A percentile compares a stretch with the other conserved stretches of the same genome.
These are phyloP conservation scores for Oplegnathus fasciatus DNA, from an alignment of 2,113 vertebrate species.

Conservation along the genomic window DNA sequence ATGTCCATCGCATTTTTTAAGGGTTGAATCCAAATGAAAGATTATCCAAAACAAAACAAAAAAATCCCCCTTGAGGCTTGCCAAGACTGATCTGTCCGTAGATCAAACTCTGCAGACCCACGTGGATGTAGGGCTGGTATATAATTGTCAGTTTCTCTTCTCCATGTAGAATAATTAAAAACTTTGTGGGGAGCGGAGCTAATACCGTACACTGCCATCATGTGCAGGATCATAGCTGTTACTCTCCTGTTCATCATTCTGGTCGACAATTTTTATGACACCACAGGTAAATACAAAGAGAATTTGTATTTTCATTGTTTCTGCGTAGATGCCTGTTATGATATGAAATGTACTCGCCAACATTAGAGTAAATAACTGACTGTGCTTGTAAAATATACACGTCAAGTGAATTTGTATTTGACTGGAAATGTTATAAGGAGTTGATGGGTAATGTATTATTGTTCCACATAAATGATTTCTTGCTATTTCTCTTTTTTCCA, in stretches of 20 bases:
- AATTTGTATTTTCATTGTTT: background rate
- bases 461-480: slow-evolving; percentile 16
- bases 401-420: background rate
- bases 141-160: background rate
- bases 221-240: slow-evolving; percentile 64
- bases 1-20: slow-evolving; percentile 36
- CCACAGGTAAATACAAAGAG: slow-evolving; percentile 58
- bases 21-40: slow-evolving; percentile 20
- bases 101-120: background rate
- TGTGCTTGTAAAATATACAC: background rate
- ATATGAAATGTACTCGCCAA: background rate
- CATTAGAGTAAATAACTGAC: background rate
- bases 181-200: background rate
- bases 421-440: background rate
- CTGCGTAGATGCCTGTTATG: rapidly evolving
- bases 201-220: slow-evolving; percentile 10
- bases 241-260: slow-evolving; percentile 70
- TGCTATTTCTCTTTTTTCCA: slow-evolving; percentile 8
- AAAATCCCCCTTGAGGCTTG: background rate
- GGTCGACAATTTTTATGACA: slow-evolving; percentile 25
- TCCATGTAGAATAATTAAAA: background rate
- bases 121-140: background rate
- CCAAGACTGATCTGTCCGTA: background rate
- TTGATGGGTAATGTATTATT: slow-evolving; percentile 45
- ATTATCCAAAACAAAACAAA: background rate